Conservation (phyloP, 2,797 vertebrate genomes). For the Gadopsis marmoratus region DNA sequence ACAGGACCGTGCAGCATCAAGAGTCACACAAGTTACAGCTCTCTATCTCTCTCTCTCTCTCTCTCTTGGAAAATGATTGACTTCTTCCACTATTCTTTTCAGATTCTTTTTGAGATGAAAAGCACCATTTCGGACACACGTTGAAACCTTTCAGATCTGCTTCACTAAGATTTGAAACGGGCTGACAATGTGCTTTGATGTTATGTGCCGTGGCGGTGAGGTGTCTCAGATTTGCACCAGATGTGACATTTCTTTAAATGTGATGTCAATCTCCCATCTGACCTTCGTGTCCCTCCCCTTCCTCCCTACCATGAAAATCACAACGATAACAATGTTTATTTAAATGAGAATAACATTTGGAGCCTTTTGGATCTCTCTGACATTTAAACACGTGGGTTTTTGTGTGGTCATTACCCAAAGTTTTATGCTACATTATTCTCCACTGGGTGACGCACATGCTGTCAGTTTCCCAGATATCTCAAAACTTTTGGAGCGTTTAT, state of each 20-base stretch:
- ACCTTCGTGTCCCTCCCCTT: slow-evolving; percentile 12
- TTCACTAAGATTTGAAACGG: background rate
- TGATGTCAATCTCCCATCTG: slow-evolving; percentile 37
- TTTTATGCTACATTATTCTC: slow-evolving; percentile 58
- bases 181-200: slow-evolving; percentile 15
- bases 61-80: background rate
- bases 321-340: slow-evolving; percentile 39
- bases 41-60: too few relatives aligned
- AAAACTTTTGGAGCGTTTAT: slow-evolving; percentile 56
- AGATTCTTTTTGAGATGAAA: slow-evolving; percentile 10
- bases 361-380: slow-evolving; percentile 59
- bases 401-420: slow-evolving; percentile 52
- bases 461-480: slow-evolving; percentile 71
- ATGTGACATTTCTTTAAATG: slow-evolving; percentile 60
- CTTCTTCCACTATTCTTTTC: slow-evolving; percentile 28
- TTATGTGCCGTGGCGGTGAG: slow-evolving; percentile 14
- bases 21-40: background rate
- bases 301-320: slow-evolving; percentile 1
- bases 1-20: slow-evolving; percentile 12
- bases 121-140: background rate
- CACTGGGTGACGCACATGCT: slow-evolving; percentile 74
- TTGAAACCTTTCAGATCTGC: slow-evolving; percentile 26
- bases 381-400: slow-evolving; percentile 67
- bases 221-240: slow-evolving; percentile 44
- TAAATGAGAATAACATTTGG: slow-evolving; percentile 60